Conservation (phyloP, 2,797 vertebrate genomes). For the Melanotaenia trifasciata region DNA sequence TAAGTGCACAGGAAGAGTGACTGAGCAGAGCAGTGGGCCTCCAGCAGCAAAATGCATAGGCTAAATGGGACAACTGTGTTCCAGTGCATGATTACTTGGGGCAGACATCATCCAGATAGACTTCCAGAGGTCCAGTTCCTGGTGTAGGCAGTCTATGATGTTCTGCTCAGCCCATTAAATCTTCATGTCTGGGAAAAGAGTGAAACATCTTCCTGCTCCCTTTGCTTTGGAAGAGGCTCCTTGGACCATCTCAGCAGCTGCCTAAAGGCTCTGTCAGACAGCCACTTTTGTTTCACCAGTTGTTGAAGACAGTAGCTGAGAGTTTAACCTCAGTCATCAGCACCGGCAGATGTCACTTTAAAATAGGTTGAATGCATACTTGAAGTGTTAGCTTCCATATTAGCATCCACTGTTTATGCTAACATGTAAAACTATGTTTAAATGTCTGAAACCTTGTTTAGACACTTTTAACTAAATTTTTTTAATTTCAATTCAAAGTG, state of each 20-base stretch:
- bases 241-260: background rate
- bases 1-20: background rate
- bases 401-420: no score
- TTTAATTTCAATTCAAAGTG: no score
- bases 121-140: background rate
- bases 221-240: background rate
- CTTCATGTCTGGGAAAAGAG: background rate
- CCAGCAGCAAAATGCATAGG: constrained; percentile 8
- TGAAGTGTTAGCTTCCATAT: no score
- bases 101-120: background rate
- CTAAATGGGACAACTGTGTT: rapidly evolving
- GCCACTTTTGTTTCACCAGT: background rate
- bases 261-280: background rate
- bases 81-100: rapidly evolving
- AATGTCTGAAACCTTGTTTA: no score
- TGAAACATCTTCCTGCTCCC: background rate
- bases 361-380: no score
- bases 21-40: background rate
- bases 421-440: no score
- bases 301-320: background rate
- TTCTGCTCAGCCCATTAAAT: background rate
- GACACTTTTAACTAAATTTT: no score
- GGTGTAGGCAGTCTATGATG: background rate
- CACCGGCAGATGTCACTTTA: no score
- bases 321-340: background rate